Evolutionary conservation across 2,888 invertebrate species (phyloP).

Genomic region (Troides aeacus): DNA sequence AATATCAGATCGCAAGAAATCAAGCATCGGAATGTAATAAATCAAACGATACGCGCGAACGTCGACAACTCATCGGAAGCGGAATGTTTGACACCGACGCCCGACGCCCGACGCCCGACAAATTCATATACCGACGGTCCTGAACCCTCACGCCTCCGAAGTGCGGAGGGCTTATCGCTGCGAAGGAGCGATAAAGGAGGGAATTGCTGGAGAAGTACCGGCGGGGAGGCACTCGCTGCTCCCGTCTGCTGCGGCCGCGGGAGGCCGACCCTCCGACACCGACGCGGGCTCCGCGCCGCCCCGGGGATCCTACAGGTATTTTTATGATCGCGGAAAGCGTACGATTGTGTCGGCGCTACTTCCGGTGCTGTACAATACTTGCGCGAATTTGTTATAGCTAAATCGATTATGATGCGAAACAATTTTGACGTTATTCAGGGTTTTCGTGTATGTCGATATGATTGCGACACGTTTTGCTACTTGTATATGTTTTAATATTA

Average conservation of each 20-base stretch:
- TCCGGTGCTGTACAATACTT: too few relatives aligned
- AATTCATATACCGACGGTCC: conserved; percentile 30
- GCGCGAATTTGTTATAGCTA: too few relatives aligned
- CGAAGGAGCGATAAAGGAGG: conserved; percentile 34
- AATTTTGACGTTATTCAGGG: too few relatives aligned
- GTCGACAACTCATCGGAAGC: conserved; percentile 12
- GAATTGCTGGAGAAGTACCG: conserved; percentile 26
- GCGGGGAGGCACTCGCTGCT: conserved; percentile 29
- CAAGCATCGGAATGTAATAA: conserved; percentile 14
- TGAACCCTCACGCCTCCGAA: conserved; percentile 30
- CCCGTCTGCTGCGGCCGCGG: conserved; percentile 21
- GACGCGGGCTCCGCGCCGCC: conserved; percentile 9
- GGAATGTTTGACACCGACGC: conserved; percentile 30
- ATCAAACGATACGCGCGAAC: conserved; percentile 8
- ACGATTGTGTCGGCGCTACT: neutral
- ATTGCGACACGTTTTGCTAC: too few relatives aligned
- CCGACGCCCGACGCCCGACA: conserved; percentile 34
- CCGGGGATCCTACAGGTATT: conserved; percentile 8
- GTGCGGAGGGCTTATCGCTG: conserved; percentile 37
- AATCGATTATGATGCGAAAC: too few relatives aligned
- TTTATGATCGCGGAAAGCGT: neutral
- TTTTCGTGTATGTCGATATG: too few relatives aligned
- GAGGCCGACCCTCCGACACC: conserved; percentile 15
- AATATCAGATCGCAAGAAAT: conserved; percentile 1
- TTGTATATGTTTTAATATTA: too few relatives aligned